Evolutionary conservation across 2,797 vertebrate genomes (phyloP).

Genomic region (Paramormyrops hopkinsi): DNA sequence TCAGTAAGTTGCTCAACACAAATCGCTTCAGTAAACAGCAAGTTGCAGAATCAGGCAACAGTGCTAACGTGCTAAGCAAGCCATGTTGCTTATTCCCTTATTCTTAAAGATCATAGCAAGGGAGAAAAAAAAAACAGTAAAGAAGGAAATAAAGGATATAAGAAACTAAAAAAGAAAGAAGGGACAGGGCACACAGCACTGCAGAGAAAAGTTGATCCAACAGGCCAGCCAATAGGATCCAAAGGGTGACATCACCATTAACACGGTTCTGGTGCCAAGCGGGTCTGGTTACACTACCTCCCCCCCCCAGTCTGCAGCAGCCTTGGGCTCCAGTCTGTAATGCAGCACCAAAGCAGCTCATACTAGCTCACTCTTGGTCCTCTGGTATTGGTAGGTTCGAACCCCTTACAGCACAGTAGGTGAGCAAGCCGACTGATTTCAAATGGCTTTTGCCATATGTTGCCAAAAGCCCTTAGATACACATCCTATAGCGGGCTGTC

Average conservation of each 20-base stretch:
- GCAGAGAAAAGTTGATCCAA: not conserved
- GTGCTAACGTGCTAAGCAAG: not conserved
- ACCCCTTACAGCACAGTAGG: not conserved
- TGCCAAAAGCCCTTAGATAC: not conserved
- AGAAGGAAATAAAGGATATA: not conserved
- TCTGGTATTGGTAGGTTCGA: not conserved
- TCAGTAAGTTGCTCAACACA: not conserved
- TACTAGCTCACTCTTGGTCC: not conserved
- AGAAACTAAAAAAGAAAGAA: not conserved
- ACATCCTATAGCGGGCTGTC: not conserved
- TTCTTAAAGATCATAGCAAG: not conserved
- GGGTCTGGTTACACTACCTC: conserved; percentile 6
- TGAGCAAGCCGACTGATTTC: not conserved
- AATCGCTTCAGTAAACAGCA: not conserved
- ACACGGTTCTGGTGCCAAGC: not conserved
- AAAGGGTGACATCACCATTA: conserved; percentile 2
- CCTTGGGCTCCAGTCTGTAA: not conserved
- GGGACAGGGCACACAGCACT: not conserved
- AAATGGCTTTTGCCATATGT: not conserved
- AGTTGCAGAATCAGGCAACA: not conserved
- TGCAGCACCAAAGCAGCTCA: not conserved
- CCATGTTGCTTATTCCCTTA: not conserved
- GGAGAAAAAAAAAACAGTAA: not conserved
- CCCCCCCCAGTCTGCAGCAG: not conserved
- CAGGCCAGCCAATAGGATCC: not conserved